These are phyloP conservation scores for Melanotus villosus DNA, from an alignment of 2,888 invertebrate genomes.

Conservation along the genomic window DNA sequence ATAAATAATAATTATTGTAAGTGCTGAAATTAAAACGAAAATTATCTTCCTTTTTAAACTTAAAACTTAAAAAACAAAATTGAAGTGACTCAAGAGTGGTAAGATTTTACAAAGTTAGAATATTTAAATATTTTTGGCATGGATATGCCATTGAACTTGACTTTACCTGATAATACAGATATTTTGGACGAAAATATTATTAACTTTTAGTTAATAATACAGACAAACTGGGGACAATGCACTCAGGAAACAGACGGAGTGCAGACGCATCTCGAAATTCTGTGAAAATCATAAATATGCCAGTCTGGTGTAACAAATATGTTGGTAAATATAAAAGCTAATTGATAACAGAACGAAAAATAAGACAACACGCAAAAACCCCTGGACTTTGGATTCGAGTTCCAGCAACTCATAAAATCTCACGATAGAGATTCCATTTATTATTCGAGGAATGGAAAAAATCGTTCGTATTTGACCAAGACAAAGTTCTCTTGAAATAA, in stretches of 20 bases:
- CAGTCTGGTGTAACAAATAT: conserved; percentile 2
- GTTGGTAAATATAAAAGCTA: conserved; percentile 18
- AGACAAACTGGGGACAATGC: background rate
- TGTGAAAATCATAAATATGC: background rate
- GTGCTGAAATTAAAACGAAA: no score
- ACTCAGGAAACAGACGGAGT: background rate
- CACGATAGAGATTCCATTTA: conserved; percentile 15
- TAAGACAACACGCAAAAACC: conserved; percentile 22
- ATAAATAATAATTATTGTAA: no score
- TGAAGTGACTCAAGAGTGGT: no score
- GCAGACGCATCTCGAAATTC: background rate
- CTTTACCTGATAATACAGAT: no score
- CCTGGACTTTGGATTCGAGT: conserved; percentile 15
- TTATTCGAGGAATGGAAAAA: conserved; percentile 1
- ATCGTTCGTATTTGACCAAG: background rate
- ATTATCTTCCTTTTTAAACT: no score
- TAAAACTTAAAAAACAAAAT: no score
- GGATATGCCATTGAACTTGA: no score
- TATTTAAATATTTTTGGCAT: no score
- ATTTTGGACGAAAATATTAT: no score
- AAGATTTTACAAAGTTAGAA: no score
- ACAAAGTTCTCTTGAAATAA: background rate
- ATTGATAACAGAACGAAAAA: conserved; percentile 22
- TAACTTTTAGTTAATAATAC: no score
- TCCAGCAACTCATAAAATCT: conserved; percentile 12